Conservation (phyloP, 1,140 invertebrate species). For the Zophobas atratus region DNA sequence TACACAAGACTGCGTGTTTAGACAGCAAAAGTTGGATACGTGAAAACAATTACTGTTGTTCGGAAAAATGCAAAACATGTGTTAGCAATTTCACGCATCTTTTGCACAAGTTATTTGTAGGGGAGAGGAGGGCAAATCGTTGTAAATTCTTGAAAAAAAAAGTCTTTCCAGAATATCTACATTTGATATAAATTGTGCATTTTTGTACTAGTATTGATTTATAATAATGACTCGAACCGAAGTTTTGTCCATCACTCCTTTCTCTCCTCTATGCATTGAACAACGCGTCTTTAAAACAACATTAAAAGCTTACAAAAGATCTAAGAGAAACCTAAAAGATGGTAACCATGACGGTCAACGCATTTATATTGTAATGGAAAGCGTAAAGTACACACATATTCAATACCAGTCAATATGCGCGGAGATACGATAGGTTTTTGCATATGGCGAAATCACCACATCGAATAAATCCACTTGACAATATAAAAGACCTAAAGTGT, state of each 20-base stretch:
- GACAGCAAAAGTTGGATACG: conserved; percentile 21
- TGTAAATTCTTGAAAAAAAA: no score
- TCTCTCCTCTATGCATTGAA: no score
- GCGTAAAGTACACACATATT: conserved; percentile 3
- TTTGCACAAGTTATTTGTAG: no score
- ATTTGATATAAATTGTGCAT: no score
- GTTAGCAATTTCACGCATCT: no score
- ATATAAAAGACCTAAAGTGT: conserved; percentile 21
- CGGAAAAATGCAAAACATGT: not conserved
- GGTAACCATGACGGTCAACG: conserved; percentile 1
- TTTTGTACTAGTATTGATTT: no score
- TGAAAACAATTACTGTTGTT: not conserved
- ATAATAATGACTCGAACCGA: not conserved
- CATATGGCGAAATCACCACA: conserved; percentile 22
- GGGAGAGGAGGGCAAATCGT: no score
- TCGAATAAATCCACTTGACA: conserved; percentile 25
- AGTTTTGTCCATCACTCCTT: not conserved
- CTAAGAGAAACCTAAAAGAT: not conserved
- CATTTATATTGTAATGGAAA: conserved; percentile 6
- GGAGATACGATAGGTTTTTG: not conserved
- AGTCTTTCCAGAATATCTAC: no score
- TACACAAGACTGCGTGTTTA: conserved; percentile 35
- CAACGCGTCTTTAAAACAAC: not conserved
- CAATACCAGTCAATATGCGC: not conserved
- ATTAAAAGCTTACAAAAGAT: not conserved